Conservation (phyloP, 2,797 vertebrate species). For the Rhinichthys osculus region DNA sequence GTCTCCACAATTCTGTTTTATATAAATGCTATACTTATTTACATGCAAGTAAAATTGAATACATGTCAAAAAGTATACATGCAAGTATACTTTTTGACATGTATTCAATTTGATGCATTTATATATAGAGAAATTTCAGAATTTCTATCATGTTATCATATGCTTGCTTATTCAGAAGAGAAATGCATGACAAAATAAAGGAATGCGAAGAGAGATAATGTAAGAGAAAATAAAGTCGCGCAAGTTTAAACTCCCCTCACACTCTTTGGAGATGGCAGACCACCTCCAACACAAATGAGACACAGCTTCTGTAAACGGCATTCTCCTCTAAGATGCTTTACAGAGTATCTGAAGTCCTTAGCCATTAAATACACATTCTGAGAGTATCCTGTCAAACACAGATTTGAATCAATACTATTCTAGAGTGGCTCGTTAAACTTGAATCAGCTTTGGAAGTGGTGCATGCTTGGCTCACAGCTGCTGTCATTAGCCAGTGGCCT, state of each 20-base stretch:
- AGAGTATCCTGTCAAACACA: slow-evolving; percentile 86
- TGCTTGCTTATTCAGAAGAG: slow-evolving; percentile 54
- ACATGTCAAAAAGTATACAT: background rate
- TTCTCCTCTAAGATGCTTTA: slow-evolving; percentile 70
- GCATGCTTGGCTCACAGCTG: slow-evolving; percentile 84
- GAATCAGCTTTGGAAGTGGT: slow-evolving; percentile 84
- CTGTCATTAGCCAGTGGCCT: slow-evolving; percentile 82
- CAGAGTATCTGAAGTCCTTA: slow-evolving; percentile 79
- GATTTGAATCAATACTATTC: slow-evolving; percentile 87
- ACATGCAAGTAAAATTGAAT: background rate
- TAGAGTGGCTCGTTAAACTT: slow-evolving; percentile 86
- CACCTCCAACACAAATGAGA: slow-evolving; percentile 71
- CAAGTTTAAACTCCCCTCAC: slow-evolving; percentile 42
- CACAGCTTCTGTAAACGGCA: slow-evolving; percentile 61
- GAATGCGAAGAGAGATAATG: slow-evolving; percentile 31
- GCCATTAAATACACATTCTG: slow-evolving; percentile 84
- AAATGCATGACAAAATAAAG: slow-evolving; percentile 43
- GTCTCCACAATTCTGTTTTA: background rate
- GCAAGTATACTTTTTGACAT: background rate
- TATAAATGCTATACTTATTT: background rate
- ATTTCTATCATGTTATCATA: slow-evolving; percentile 5
- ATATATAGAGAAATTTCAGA: background rate
- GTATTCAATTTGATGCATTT: too few relatives aligned
- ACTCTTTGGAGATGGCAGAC: slow-evolving; percentile 55
- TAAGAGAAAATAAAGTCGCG: slow-evolving; percentile 32